Evolutionary conservation across 2,113 vertebrate species (phyloP), one percentile per base, ranked within the genome.

Genomic region (Gymnarchus niloticus): DNA sequence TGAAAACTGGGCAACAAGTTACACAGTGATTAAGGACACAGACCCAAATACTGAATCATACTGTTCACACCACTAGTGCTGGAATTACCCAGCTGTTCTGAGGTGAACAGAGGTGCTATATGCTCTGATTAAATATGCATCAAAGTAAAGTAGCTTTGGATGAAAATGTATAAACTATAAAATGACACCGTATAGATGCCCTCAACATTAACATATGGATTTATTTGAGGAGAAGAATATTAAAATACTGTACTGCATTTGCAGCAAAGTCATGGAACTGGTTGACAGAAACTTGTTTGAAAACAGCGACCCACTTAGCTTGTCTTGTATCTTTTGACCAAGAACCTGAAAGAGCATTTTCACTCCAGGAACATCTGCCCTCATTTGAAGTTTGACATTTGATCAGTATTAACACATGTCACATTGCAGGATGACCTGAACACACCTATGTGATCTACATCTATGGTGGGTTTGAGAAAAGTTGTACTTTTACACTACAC

Each of bases 121-220:
- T 41, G 33, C 65, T 73, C 65, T 73, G 65, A 73, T 73, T 37
- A 73, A 73, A 73, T 73, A 73, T 73, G 65, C 65, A 41, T 41
- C 65, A 14, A 33, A 73, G 65, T 28, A 17, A 73, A 73, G 65
- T 17, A 73, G 65, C 33, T 41, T 73, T 73, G 65, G 65, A 73
- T 73, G 33, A 73, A 73, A 41, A 73, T 73, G 65, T 33, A 37
- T 73, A 73, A 73, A 33, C 65, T 41, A 41, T 73, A 33, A 73
- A 73, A 73, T 41, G n/a, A 33, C 28, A 73, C 33, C 17, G 61
- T 69, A 69, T 69, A 33, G 37, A 69, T 69, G 14, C 65, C 14
- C 12, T 5, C 19, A 73, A 41, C 33, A 9, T 41, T 73, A 73
- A 73, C 12, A 41, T 73, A 28, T 41, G 5, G 12, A 37, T 73